phyloP scores from a whole-genome alignment of 2,888 invertebrate genomes.

The Lepidochrysops patricia region DNA sequence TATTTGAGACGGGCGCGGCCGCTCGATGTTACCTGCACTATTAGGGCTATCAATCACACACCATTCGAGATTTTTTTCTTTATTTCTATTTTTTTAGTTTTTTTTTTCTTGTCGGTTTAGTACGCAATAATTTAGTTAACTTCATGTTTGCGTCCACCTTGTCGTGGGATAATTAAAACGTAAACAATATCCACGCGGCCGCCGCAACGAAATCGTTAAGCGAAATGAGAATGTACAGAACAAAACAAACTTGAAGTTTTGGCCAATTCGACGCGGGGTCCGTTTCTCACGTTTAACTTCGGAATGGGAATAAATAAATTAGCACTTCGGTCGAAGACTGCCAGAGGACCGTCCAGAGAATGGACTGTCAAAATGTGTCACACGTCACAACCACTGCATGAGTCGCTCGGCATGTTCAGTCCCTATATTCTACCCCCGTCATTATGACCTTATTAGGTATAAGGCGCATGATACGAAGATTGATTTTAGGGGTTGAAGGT shows the following conservation, averaged over 20 bases:
- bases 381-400: conserved; percentile 11
- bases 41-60: conserved; percentile 67
- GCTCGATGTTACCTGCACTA: conserved; percentile 17
- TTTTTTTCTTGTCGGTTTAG: conserved; percentile 55
- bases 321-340: neutral
- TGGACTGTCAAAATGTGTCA: neutral
- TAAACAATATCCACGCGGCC: conserved; percentile 48
- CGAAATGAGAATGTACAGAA: conserved; percentile 69
- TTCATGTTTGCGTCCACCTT: conserved; percentile 66
- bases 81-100: conserved; percentile 66
- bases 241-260: conserved; percentile 65
- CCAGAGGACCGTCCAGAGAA: neutral
- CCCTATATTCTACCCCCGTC: no score
- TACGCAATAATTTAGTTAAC: conserved; percentile 72
- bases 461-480: no score
- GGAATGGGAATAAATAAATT: conserved; percentile 20
- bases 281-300: conserved; percentile 17
- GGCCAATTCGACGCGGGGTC: conserved; percentile 29
- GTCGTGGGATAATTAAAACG: conserved; percentile 49
- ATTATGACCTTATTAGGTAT: no score
- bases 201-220: conserved; percentile 54
- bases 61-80: conserved; percentile 66
- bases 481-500: no score
- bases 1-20: conserved; percentile 43
- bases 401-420: no score